Percentiles rank a stretch among this genome's conserved stretches.
Conservation (phyloP, 2,113 vertebrate species). For the Erpornis zantholeuca region DNA sequence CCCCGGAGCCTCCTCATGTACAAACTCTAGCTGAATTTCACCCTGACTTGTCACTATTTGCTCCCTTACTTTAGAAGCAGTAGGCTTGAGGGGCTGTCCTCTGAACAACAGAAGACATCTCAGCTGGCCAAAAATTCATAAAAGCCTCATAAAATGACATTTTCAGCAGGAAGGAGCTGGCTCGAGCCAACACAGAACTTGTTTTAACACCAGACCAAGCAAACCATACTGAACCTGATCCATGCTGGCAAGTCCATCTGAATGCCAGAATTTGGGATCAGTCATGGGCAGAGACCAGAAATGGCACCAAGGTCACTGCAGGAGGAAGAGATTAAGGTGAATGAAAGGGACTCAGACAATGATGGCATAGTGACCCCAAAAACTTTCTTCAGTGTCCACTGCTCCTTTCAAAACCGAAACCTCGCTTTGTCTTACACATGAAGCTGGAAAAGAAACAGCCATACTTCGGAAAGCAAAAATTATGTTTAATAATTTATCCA, state of each 20-base stretch:
- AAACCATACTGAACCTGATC: background rate
- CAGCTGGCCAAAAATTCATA: background rate
- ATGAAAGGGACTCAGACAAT: background rate
- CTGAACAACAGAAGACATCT: background rate
- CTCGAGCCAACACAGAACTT: background rate
- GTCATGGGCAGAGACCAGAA: background rate
- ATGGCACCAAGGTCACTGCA: accelerated
- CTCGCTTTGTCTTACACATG: accelerated
- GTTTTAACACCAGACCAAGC: background rate
- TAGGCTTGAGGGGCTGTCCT: background rate
- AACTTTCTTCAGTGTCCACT: background rate
- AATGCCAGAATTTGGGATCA: background rate
- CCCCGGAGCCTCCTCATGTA: background rate
- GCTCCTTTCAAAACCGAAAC: background rate
- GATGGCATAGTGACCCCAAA: background rate
- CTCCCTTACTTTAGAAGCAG: background rate
- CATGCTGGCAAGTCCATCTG: accelerated
- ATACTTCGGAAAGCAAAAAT: background rate
- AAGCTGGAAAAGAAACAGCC: background rate
- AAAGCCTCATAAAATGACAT: background rate
- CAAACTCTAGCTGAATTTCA: background rate
- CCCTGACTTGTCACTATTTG: background rate
- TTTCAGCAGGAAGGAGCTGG: background rate
- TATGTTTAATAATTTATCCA: background rate
- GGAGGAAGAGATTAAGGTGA: background rate